Percentiles rank a stretch among this genome's conserved stretches.
Evolutionary conservation across 2,113 vertebrate genomes (phyloP).

Genomic region (Progne subis): DNA sequence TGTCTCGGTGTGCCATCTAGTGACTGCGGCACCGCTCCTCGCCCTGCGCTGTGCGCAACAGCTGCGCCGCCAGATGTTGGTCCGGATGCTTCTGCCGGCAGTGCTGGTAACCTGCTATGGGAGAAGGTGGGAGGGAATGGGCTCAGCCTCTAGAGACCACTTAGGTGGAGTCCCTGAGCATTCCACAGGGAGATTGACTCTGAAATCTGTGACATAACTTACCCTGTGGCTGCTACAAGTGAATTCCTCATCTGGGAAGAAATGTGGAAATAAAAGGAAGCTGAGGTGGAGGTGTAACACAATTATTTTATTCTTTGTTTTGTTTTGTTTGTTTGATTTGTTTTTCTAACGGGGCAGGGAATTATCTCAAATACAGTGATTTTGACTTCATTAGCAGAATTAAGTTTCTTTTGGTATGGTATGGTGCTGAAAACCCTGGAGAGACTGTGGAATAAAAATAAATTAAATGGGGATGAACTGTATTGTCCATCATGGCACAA

Average conservation of each 20-base stretch:
- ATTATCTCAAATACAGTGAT: neutral
- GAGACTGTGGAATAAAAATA: neutral
- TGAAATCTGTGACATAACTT: no score
- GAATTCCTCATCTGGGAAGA: neutral
- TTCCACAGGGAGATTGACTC: rapidly evolving
- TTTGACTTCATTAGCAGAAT: neutral
- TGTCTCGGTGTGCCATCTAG: constrained; percentile 60
- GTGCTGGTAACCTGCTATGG: rapidly evolving
- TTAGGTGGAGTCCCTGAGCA: neutral
- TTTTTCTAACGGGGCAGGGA: no score
- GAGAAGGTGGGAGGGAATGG: neutral
- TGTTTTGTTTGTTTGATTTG: neutral
- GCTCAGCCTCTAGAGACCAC: neutral
- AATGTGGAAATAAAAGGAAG: neutral
- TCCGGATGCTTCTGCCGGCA: rapidly evolving
- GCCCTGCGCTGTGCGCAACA: neutral
- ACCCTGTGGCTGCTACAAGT: no score
- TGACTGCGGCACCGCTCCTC: neutral
- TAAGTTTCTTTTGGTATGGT: neutral
- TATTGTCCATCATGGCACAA: neutral
- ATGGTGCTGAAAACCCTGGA: neutral
- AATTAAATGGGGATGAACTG: neutral
- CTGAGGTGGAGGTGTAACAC: no score
- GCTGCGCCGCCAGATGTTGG: rapidly evolving
- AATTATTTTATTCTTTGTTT: neutral